Conservation (phyloP, 2,797 vertebrate species). For the Octomys mimax region DNA sequence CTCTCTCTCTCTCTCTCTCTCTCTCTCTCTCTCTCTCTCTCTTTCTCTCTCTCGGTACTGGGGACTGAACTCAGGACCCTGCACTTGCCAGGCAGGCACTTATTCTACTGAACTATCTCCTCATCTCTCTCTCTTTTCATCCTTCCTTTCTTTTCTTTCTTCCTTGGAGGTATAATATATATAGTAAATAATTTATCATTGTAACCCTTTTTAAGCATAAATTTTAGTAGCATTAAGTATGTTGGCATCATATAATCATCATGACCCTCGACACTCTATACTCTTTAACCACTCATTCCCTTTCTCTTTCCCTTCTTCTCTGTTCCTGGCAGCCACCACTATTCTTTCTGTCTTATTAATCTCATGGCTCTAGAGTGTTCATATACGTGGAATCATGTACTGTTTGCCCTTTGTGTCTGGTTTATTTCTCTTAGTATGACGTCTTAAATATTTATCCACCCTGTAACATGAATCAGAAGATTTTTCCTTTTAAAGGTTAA, state of each 20-base stretch:
- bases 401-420: background rate
- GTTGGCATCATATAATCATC: background rate
- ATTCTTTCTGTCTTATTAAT: background rate
- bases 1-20: background rate
- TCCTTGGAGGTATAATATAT: background rate
- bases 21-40: background rate
- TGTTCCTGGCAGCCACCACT: background rate
- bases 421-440: slow-evolving; percentile 34
- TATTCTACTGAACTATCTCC: no score
- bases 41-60: background rate
- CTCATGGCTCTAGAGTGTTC: background rate
- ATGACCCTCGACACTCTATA: background rate
- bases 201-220: background rate
- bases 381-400: background rate
- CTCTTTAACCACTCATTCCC: background rate
- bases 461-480: background rate
- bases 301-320: background rate
- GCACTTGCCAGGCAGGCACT: no score
- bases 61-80: no score
- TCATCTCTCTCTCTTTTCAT: background rate
- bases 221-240: background rate
- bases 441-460: background rate
- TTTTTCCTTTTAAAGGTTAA: slow-evolving; percentile 17
- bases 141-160: background rate
- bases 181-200: background rate